Evolutionary conservation across 1,140 invertebrate genomes (phyloP).

Genomic region (Andrena cerasifolii): DNA sequence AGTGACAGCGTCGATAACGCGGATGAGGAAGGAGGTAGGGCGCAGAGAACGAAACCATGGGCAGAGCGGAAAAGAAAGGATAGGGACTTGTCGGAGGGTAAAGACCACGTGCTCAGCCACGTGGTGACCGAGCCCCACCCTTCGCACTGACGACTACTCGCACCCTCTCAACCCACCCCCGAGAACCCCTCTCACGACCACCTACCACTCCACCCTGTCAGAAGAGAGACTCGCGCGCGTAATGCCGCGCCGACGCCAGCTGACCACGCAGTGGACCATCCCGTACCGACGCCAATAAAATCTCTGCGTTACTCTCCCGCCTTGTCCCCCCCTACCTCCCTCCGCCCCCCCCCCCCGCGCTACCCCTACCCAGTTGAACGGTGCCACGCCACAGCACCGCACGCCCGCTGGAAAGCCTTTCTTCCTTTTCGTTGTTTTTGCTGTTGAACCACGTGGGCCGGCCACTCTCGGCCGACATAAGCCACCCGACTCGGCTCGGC

Average conservation of each 20-base stretch:
- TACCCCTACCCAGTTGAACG: too few relatives aligned
- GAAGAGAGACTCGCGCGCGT: conserved; percentile 56
- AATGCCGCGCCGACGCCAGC: conserved; percentile 76
- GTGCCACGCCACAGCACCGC: conserved; percentile 32
- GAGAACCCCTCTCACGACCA: conserved; percentile 51
- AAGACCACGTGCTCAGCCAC: conserved; percentile 79
- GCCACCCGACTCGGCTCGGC: conserved; percentile 51
- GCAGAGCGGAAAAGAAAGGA: conserved; percentile 35
- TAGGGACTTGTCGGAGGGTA: conserved; percentile 65
- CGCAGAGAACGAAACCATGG: conserved; percentile 35
- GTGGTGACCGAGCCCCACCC: conserved; percentile 74
- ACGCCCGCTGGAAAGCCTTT: conserved; percentile 45
- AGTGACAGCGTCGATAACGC: conserved; percentile 1
- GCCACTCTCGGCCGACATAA: conserved; percentile 46
- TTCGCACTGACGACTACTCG: conserved; percentile 59
- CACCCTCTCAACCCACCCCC: conserved; percentile 65
- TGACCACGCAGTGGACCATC: conserved; percentile 81
- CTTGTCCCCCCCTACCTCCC: conserved; percentile 38
- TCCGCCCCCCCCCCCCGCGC: too few relatives aligned
- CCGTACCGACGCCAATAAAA: conserved; percentile 70
- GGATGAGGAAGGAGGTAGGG: conserved; percentile 24
- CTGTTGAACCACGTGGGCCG: conserved; percentile 59
- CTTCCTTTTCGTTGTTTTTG: conserved; percentile 58
- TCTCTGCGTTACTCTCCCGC: conserved; percentile 65
- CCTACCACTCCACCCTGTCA: conserved; percentile 57